Evolutionary conservation across 2,113 vertebrate species (phyloP).

Genomic region (Eubucco bourcierii): DNA sequence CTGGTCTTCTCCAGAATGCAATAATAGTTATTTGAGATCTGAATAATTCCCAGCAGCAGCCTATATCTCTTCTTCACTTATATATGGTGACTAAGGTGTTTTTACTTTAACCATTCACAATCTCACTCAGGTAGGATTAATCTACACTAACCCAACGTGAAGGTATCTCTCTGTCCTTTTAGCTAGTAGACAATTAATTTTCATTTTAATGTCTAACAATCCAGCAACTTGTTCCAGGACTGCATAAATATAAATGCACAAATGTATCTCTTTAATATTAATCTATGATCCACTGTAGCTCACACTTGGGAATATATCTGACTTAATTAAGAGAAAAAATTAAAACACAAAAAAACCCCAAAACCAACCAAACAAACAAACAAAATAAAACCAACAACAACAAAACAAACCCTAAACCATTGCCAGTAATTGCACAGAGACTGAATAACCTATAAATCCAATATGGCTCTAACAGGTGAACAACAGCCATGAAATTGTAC

Average conservation of each 20-base stretch:
- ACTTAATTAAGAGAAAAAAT: not conserved
- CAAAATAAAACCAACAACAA: no score
- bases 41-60: not conserved
- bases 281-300: not conserved
- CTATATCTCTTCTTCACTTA: not conserved
- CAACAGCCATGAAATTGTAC: not conserved
- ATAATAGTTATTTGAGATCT: not conserved
- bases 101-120: not conserved
- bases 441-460: not conserved
- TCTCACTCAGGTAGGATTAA: not conserved
- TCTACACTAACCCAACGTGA: not conserved
- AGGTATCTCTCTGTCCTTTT: not conserved
- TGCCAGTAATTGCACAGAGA: not conserved
- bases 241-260: not conserved
- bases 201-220: not conserved
- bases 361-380: no score
- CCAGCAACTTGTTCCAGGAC: not conserved
- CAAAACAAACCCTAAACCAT: not conserved
- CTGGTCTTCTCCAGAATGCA: not conserved
- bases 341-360: not conserved
- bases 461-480: not conserved
- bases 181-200: not conserved
- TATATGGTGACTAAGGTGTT: not conserved
- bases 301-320: not conserved
- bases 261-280: not conserved